A percentile compares a stretch with the other conserved stretches of the same genome.
phyloP scores from a whole-genome alignment of 2,888 invertebrate genomes.

The Sarcophaga variegata region DNA sequence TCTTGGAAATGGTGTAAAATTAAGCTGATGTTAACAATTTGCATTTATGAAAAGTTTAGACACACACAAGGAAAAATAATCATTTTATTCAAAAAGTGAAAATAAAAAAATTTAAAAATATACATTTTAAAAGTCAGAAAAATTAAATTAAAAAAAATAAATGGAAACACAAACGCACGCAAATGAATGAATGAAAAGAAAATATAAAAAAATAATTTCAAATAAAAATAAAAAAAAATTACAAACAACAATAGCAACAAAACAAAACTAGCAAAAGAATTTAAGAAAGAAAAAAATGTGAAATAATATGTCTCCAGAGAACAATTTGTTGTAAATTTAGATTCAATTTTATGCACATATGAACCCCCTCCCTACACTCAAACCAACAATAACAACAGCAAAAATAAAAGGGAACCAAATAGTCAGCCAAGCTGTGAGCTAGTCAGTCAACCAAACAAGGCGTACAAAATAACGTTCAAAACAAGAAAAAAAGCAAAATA shows the following conservation, averaged over 20 bases:
- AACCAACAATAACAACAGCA: not conserved
- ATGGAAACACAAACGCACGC: constrained; percentile 12
- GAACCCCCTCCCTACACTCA: not conserved
- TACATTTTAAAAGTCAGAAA: not conserved
- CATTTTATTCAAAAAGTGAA: constrained; percentile 31
- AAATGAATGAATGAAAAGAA: constrained; percentile 7
- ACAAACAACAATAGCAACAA: constrained; percentile 17
- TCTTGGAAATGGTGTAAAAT: not conserved
- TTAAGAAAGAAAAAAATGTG: constrained; percentile 13
- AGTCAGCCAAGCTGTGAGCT: not conserved
- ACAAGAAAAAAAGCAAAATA: not conserved
- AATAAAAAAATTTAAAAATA: constrained; percentile 7
- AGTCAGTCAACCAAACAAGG: constrained; percentile 20
- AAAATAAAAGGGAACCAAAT: not conserved
- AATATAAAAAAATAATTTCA: constrained; percentile 1
- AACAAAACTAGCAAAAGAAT: not conserved
- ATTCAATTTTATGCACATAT: constrained; percentile 60
- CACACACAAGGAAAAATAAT: constrained; percentile 43
- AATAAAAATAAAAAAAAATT: not conserved
- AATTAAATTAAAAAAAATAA: constrained; percentile 41
- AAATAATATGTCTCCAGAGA: constrained; percentile 53
- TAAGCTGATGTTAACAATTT: constrained; percentile 11
- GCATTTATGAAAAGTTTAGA: constrained; percentile 45
- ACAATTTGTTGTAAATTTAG: constrained; percentile 61
- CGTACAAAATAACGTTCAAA: not conserved